Evolutionary conservation across 1,140 invertebrate species (phyloP).

Genomic region (Planococcus citri): DNA sequence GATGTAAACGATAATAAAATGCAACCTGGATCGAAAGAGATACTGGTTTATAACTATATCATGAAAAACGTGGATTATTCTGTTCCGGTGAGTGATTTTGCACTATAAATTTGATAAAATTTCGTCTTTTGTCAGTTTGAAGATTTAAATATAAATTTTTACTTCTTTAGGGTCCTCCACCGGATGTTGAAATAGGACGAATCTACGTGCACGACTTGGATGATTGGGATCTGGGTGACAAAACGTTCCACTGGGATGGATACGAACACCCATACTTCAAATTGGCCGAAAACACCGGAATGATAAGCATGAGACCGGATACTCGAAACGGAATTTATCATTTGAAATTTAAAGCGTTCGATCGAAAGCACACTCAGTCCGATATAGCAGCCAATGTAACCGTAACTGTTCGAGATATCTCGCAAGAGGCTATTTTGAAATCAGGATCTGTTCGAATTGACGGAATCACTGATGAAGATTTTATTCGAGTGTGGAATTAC

Average conservation of each 20-base stretch:
- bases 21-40: slow-evolving; percentile 89
- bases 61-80: slow-evolving; percentile 34
- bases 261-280: slow-evolving; percentile 71
- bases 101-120: background rate
- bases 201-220: slow-evolving; percentile 94
- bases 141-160: slow-evolving; percentile 19
- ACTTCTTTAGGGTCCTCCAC: slow-evolving; percentile 59
- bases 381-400: slow-evolving; percentile 86
- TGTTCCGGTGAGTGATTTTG: background rate
- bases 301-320: slow-evolving; percentile 87
- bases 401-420: slow-evolving; percentile 83
- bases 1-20: slow-evolving; percentile 96
- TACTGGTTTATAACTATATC: slow-evolving; percentile 90
- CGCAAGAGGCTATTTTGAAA: slow-evolving; percentile 87
- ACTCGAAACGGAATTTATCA: slow-evolving; percentile 75
- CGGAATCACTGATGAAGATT: slow-evolving; percentile 92
- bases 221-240: slow-evolving; percentile 94
- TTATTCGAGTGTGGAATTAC: slow-evolving; percentile 87
- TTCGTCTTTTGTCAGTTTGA: too few species aligned
- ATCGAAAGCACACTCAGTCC: slow-evolving; percentile 82
- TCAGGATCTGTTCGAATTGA: slow-evolving; percentile 86
- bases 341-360: slow-evolving; percentile 83
- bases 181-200: slow-evolving; percentile 82
- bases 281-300: slow-evolving; percentile 79
- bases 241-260: slow-evolving; percentile 87